Evolutionary conservation across 2,113 vertebrate species (phyloP), one percentile per base, ranked within the genome.

Genomic region (Myotis davidii): DNA sequence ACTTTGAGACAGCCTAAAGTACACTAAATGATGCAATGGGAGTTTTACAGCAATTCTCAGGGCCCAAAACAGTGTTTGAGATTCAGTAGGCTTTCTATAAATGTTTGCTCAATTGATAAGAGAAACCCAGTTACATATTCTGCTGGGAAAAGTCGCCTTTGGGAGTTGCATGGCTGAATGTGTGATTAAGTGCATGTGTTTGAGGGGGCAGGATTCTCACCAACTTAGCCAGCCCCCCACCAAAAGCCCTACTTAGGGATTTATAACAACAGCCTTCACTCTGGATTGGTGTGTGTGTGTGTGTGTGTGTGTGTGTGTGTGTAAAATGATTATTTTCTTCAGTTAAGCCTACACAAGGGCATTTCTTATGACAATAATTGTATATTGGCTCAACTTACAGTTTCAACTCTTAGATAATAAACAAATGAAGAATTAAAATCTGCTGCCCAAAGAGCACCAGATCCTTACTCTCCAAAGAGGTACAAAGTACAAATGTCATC

Each of bases 401-500:
- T 54, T 84, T 85, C 67, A 95, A 32, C 25, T 93, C 74, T 84
- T 87, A 52, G 3, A 61, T 73, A 73, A 87, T 25, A 79, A 93
- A 39, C 74, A 85, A 93, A 88, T 77, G 50, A 93, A 76, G 23
- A 93, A 59, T 65, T 89, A 54, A 91, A 50, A 39, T 81, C 88
- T 82, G 65, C 48, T 45, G 29, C 10, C 61, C 23, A 34, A 88
- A 76, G 6, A 64, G 18, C 42, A 37, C 59, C 14, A 32, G 54
- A 79, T 61, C 25, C 20, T 25, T 86, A 52, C 25, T 95, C 29
- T 95, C 56, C 27, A 54, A 83, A 96, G 56, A 95, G 6, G 27
- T 9, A 69, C 14, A 64, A 11, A 90, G 32, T 73, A 90, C 10
- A 73, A 94, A 78, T 81, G n/a, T 59, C n/a, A 56, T 61, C 65